Evolutionary conservation across 1,140 invertebrate species (phyloP).

Genomic region (Drosophila navojoa): DNA sequence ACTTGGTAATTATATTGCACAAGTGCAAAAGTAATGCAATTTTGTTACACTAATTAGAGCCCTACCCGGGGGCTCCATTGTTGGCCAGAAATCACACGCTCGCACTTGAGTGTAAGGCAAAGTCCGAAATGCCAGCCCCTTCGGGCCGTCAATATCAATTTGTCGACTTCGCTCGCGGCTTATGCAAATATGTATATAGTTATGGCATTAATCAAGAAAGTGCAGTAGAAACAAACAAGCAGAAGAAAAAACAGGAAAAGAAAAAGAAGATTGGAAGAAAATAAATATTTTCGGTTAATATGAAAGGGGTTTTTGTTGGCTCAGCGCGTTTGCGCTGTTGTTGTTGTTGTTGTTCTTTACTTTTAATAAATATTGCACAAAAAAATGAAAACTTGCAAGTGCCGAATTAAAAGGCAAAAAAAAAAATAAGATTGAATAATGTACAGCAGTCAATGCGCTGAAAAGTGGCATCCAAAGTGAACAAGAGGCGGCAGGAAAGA

Average conservation of each 20-base stretch:
- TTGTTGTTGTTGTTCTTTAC: constrained; percentile 48
- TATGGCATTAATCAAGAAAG: constrained; percentile 78
- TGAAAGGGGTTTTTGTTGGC: constrained; percentile 53
- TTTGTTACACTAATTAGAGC: constrained; percentile 65
- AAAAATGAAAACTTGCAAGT: constrained; percentile 70
- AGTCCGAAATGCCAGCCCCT: constrained; percentile 24
- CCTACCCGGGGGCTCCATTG: constrained; percentile 27
- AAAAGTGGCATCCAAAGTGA: constrained; percentile 70
- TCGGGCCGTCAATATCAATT: constrained; percentile 36
- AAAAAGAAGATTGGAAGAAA: constrained; percentile 26
- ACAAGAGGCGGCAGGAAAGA: constrained; percentile 49
- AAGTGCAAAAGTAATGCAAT: constrained; percentile 69
- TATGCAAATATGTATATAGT: constrained; percentile 76
- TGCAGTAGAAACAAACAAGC: constrained; percentile 42
- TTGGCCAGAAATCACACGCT: constrained; percentile 21
- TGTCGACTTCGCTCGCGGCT: constrained; percentile 55
- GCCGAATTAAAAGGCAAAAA: constrained; percentile 14
- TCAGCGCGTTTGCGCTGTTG: constrained; percentile 27
- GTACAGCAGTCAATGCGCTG: constrained; percentile 72
- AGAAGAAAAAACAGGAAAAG: neutral
- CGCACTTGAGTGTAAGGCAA: constrained; percentile 60
- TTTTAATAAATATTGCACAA: constrained; percentile 57
- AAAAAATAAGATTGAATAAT: constrained; percentile 32
- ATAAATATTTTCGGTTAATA: constrained; percentile 80
- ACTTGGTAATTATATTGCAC: constrained; percentile 55